Percentiles rank a stretch among this genome's conserved stretches.
Conservation (phyloP, 2,797 vertebrate species). For the Bradypus variegatus region DNA sequence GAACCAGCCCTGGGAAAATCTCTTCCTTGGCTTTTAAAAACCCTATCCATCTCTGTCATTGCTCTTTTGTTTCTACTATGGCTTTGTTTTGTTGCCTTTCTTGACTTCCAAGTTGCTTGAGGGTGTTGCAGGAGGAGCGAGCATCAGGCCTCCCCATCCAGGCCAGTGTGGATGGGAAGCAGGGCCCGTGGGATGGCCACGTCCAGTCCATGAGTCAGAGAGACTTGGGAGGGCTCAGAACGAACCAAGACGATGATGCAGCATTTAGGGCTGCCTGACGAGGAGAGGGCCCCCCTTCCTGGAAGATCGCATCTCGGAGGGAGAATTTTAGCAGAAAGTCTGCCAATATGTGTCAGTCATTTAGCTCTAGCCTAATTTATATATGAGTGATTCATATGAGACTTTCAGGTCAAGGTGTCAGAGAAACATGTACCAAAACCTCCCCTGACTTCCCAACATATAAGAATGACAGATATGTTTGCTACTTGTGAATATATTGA, state of each 20-base stretch:
- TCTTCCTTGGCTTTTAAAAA: background rate
- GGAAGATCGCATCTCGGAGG: background rate
- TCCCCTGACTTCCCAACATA: background rate
- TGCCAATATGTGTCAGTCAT: background rate
- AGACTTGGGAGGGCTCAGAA: background rate
- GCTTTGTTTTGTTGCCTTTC: conserved; percentile 13
- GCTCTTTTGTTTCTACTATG: conserved; percentile 13
- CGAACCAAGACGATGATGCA: background rate
- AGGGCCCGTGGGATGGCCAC: background rate
- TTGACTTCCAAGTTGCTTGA: conserved; percentile 1
- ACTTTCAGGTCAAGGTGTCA: background rate
- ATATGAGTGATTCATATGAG: background rate
- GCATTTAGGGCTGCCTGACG: background rate
- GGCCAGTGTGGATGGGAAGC: background rate
- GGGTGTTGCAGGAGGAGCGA: background rate
- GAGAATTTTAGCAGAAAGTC: background rate
- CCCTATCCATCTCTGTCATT: conserved; percentile 27
- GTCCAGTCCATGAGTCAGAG: background rate
- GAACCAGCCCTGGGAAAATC: conserved; percentile 12
- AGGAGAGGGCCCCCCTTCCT: background rate
- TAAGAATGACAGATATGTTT: background rate
- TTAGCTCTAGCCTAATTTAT: background rate
- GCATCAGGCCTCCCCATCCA: background rate
- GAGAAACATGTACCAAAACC: background rate
- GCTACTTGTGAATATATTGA: background rate